Evolutionary conservation across 2,113 vertebrate species (phyloP).

Genomic region (Lontra canadensis): DNA sequence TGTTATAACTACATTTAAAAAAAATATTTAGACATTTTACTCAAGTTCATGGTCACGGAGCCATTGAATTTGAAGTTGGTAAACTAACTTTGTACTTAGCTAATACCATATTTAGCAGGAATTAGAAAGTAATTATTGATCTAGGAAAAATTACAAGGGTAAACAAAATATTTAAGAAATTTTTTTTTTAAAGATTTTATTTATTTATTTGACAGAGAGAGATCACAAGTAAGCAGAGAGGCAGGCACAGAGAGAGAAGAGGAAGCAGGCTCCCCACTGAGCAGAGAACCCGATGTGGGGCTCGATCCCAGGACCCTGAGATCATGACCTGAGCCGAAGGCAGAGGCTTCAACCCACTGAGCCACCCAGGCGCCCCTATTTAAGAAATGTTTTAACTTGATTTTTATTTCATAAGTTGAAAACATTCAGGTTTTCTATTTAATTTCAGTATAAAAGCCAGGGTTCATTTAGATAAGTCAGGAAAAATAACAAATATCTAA

Average conservation of each 20-base stretch:
- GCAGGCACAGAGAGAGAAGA: no score
- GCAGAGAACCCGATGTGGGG: no score
- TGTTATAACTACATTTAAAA: background rate
- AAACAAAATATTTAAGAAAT: background rate
- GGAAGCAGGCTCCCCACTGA: no score
- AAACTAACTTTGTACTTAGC: background rate
- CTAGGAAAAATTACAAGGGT: background rate
- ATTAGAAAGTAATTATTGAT: background rate
- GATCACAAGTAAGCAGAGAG: no score
- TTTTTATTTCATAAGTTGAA: slow-evolving; percentile 34
- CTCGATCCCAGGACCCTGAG: no score
- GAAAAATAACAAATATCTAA: background rate
- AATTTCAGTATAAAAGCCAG: background rate
- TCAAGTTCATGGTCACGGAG: background rate
- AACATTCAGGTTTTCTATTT: background rate
- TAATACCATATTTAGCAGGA: background rate
- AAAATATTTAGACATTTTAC: background rate
- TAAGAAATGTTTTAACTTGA: background rate
- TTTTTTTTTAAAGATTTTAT: no score
- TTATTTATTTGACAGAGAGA: no score
- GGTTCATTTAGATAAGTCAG: background rate
- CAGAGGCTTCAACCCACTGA: no score
- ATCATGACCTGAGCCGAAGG: no score
- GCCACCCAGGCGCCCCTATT: no score
- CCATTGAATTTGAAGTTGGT: background rate